Conservation (phyloP, 2,797 vertebrate species). For the Sebastes taczanowskii region DNA sequence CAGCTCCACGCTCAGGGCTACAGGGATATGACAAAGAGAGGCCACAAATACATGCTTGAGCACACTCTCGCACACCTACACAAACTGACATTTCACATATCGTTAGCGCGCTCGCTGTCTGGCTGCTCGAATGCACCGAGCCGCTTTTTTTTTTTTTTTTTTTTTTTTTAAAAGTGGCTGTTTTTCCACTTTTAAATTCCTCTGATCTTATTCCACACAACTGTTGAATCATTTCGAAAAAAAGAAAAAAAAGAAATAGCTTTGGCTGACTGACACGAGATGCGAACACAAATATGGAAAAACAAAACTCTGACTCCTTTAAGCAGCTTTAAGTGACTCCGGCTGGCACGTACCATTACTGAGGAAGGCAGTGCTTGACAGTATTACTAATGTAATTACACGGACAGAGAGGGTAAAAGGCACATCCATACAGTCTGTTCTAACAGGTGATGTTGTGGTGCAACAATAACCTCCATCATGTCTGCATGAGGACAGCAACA, state of each 20-base stretch:
- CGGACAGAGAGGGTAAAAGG: not conserved
- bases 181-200: constrained; percentile 47
- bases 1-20: constrained; percentile 83
- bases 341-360: constrained; percentile 10
- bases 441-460: not conserved
- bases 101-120: constrained; percentile 60
- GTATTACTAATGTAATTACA: constrained; percentile 15
- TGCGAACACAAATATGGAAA: constrained; percentile 33
- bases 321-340: constrained; percentile 32
- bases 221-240: constrained; percentile 52
- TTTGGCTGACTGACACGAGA: constrained; percentile 39
- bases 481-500: not conserved
- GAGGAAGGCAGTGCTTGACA: not conserved
- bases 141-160: constrained; percentile 13
- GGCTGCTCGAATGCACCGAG: constrained; percentile 43
- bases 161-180: constrained; percentile 10
- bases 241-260: not conserved
- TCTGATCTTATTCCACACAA: constrained; percentile 53
- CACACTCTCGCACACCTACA: constrained; percentile 70
- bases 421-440: not conserved
- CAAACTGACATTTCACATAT: constrained; percentile 71
- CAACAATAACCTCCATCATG: not conserved
- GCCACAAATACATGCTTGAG: constrained; percentile 62
- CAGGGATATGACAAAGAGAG: constrained; percentile 74
- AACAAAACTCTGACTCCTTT: constrained; percentile 46